phyloP scores from a whole-genome alignment of 2,888 invertebrate genomes.

The Cephus nigrinus region DNA sequence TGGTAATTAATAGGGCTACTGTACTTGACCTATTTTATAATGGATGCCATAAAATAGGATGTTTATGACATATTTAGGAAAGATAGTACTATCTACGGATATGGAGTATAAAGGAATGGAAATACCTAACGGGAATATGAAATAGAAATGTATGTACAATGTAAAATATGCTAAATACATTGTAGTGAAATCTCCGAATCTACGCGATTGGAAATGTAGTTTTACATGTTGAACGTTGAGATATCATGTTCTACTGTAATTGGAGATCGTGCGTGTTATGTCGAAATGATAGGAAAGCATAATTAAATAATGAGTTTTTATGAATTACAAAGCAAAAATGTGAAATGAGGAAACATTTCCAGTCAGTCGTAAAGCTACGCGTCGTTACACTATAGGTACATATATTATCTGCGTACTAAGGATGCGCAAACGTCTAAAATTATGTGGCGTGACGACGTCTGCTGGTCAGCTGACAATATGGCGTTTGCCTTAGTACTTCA shows the following conservation, averaged over 20 bases:
- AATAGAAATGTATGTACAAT: neutral
- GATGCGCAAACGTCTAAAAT: neutral
- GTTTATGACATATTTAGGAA: neutral
- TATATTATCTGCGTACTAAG: neutral
- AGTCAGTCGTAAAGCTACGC: neutral
- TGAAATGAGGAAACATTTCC: neutral
- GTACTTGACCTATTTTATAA: neutral
- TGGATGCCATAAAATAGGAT: neutral
- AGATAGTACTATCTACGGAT: neutral
- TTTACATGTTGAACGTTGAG: neutral
- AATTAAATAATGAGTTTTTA: neutral
- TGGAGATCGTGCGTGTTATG: neutral
- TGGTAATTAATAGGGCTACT: neutral
- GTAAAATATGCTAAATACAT: neutral
- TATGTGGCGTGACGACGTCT: conserved; percentile 38
- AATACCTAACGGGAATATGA: neutral
- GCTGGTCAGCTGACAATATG: conserved; percentile 41
- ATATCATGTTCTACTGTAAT: neutral
- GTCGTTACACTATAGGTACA: neutral
- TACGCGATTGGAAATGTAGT: neutral
- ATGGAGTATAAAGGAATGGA: neutral
- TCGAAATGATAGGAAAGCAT: neutral
- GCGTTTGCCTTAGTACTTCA: neutral
- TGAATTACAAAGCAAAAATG: neutral
- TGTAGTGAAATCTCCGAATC: neutral